Evolutionary conservation across 2,888 invertebrate genomes (phyloP).

Genomic region (Plagodis dolabraria): DNA sequence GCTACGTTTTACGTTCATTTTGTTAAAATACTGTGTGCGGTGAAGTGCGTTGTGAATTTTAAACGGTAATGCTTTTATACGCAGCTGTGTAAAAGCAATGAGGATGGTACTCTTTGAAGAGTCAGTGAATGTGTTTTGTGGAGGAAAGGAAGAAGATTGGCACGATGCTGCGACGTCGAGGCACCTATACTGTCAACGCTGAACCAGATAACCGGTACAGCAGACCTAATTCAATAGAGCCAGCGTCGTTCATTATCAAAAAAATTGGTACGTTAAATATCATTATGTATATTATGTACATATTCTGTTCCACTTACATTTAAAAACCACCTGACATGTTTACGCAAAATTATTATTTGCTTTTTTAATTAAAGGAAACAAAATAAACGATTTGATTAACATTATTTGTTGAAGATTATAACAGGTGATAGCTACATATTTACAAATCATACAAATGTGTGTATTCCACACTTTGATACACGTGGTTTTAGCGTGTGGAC

Average conservation of each 20-base stretch:
- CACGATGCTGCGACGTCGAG: conserved; percentile 74
- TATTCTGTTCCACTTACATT: too few species aligned
- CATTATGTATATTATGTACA: background rate
- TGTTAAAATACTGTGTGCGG: conserved; percentile 38
- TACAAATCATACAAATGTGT: too few species aligned
- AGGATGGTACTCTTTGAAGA: conserved; percentile 26
- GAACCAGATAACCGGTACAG: conserved; percentile 57
- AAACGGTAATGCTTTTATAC: conserved; percentile 22
- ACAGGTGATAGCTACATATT: too few species aligned
- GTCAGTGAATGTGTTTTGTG: conserved; percentile 27
- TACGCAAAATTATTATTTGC: too few species aligned
- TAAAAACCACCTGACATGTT: too few species aligned
- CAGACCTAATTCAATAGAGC: conserved; percentile 53
- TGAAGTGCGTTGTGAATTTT: conserved; percentile 37
- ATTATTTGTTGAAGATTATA: too few species aligned
- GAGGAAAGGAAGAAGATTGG: conserved; percentile 39
- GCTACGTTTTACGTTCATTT: conserved; percentile 28
- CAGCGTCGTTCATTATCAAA: conserved; percentile 53
- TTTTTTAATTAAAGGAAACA: too few species aligned
- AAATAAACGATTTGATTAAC: too few species aligned
- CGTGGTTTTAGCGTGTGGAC: too few species aligned
- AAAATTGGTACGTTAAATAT: conserved; percentile 56
- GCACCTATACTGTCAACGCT: conserved; percentile 76
- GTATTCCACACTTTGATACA: too few species aligned
- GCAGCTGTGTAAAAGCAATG: conserved; percentile 33